A percentile compares a stretch with the other conserved stretches of the same genome.
These are phyloP conservation scores for Cygnus buccinator DNA, from an alignment of 2,113 vertebrate species.

Conservation along the genomic window DNA sequence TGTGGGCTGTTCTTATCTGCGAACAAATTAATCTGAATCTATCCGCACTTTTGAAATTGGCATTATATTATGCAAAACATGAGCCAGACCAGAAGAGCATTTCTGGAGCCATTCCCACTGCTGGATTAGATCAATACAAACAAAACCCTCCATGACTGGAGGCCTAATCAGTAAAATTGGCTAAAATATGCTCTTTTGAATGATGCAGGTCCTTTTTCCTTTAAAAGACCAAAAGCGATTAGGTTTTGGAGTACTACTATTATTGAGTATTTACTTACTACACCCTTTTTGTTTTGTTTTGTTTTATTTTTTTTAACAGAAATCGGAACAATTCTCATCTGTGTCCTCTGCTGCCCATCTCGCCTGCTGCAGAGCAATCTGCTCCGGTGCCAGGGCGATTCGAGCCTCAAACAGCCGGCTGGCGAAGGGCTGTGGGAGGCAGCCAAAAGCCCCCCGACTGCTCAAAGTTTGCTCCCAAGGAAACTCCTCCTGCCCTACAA, in stretches of 20 bases:
- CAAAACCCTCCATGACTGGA: conserved; percentile 8
- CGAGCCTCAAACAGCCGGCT: neutral
- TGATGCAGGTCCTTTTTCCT: neutral
- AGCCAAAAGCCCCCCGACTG: neutral
- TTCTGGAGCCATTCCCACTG: neutral
- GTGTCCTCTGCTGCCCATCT: neutral
- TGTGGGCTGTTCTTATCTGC: neutral
- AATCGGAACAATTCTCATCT: neutral
- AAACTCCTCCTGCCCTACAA: neutral
- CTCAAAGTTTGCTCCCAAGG: neutral
- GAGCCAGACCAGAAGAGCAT: neutral
- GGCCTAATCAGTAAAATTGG: neutral
- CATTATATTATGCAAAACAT: neutral
- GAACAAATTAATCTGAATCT: neutral
- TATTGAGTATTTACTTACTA: neutral
- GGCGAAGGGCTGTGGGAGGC: neutral
- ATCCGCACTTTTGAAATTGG: neutral
- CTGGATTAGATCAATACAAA: conserved; percentile 26
- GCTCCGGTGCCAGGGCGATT: neutral
- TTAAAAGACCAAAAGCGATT: conserved; percentile 19
- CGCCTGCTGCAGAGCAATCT: neutral
- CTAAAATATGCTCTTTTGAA: neutral
- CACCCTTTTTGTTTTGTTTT: neutral
- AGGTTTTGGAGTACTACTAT: neutral
- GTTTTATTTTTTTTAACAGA: neutral